Evolutionary conservation across 92 coral and sea anemone genomes (phyloP), one percentile per base, ranked within the genome.

Genomic region (Porites evermanni): DNA sequence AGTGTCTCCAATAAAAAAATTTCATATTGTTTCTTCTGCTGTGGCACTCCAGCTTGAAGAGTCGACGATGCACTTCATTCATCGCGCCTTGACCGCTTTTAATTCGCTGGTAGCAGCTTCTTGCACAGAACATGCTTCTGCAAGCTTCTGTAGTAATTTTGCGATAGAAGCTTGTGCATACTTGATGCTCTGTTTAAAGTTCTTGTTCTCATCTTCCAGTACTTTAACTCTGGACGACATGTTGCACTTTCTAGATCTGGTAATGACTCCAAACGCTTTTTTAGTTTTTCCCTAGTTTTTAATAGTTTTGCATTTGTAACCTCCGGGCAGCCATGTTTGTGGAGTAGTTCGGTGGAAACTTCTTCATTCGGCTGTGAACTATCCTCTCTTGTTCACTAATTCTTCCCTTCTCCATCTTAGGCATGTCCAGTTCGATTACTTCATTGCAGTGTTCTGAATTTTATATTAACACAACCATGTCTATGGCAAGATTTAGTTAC

Each of bases 341-440:
- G n/a, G 19, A 24, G 76, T 13, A 47, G 12, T 18, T 74, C 61
- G n/a, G 18, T 32, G 26, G 63, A 74, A 54, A 51, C 29, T 53
- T 74, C 63, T 1, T 76, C 80, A 6, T 58, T 53, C 4, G 80
- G 54, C 19, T 76, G 80, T 4, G 68, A 76, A 29, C 80, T 59
- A 4, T 61, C 78, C 18, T 73, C 61, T 53, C 78, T 73, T 73
- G 78, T 47, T 73, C 19, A 63, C n/a, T 76, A 29, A 29, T 56
- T 54, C 53, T 56, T 61, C 67, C 80, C 59, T 20, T 76, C 6
- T 76, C 80, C 69, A 17, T 17, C 70, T 66, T 2, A 66, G 70
- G 8, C 70, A 68, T 68, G 10, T 68, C 16, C 0, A 8, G 26
- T 21, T 23, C 44, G 26, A 8, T 23, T 7, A 68, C 10, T 68